phyloP scores from a whole-genome alignment of 2,888 invertebrate genomes.

The Helleia helle region DNA sequence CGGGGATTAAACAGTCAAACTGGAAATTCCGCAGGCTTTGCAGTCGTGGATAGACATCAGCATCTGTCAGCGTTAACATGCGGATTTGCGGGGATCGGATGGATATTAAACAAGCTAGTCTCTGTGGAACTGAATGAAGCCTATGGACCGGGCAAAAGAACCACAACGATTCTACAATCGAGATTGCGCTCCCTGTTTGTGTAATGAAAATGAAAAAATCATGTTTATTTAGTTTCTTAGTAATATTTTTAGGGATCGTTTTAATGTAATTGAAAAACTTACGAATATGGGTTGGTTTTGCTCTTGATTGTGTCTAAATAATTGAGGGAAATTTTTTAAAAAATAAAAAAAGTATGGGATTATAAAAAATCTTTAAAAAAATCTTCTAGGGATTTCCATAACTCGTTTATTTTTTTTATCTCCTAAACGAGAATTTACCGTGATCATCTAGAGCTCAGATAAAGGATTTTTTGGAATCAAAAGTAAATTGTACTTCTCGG shows the following conservation, averaged over 20 bases:
- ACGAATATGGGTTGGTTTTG: too few relatives aligned
- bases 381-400: too few relatives aligned
- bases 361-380: too few relatives aligned
- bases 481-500: too few relatives aligned
- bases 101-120: slow-evolving; percentile 47
- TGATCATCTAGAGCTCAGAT: too few relatives aligned
- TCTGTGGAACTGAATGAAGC: slow-evolving; percentile 18
- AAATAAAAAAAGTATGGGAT: too few relatives aligned
- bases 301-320: too few relatives aligned
- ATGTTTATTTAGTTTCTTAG: slow-evolving; percentile 3
- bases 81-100: slow-evolving; percentile 47
- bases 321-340: too few relatives aligned
- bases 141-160: slow-evolving; percentile 17
- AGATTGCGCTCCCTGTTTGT: slow-evolving; percentile 19
- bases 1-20: slow-evolving; percentile 46
- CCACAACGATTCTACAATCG: slow-evolving; percentile 20
- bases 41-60: slow-evolving; percentile 36
- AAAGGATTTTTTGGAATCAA: too few relatives aligned
- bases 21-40: slow-evolving; percentile 42
- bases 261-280: too few relatives aligned
- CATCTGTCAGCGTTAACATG: slow-evolving; percentile 49
- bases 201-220: slow-evolving; percentile 7
- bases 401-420: too few relatives aligned
- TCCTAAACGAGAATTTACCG: too few relatives aligned
- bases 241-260: not conserved